A percentile compares a stretch with the other conserved stretches of the same genome.
Evolutionary conservation across 2,797 vertebrate genomes (phyloP).

Genomic region (Danio aesculapii): DNA sequence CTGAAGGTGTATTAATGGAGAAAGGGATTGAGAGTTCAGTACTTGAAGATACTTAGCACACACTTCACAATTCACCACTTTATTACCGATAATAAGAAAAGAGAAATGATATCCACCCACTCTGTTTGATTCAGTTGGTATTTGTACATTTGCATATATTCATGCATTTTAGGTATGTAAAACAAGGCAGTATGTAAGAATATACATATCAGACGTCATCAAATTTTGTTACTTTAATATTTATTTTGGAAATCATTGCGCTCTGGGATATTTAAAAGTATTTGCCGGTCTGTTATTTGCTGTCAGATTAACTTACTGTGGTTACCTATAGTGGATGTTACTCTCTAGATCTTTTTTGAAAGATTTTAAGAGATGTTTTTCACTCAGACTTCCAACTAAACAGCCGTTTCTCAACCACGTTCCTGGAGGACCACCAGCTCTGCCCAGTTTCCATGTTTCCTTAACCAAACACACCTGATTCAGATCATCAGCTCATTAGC

Average conservation of each 20-base stretch:
- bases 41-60: slow-evolving; percentile 25
- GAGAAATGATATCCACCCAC: background rate
- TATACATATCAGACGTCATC: background rate
- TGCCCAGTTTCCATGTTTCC: too few species aligned
- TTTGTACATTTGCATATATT: slow-evolving; percentile 7
- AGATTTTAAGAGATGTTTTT: background rate
- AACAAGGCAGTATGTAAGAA: background rate
- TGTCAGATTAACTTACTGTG: background rate
- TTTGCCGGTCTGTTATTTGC: background rate
- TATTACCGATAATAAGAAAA: slow-evolving; percentile 12
- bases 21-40: slow-evolving; percentile 42
- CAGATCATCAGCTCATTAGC: too few species aligned
- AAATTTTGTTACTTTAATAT: background rate
- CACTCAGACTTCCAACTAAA: background rate
- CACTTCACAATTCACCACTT: background rate
- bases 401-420: background rate
- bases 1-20: slow-evolving; percentile 46
- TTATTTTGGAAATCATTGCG: background rate
- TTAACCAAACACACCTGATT: too few species aligned
- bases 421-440: too few species aligned
- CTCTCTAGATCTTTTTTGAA: background rate
- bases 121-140: background rate
- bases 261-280: slow-evolving; percentile 4
- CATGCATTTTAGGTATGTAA: background rate
- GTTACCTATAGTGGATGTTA: background rate